Conservation (phyloP, 2,113 vertebrate species). For the Gambusia affinis region DNA sequence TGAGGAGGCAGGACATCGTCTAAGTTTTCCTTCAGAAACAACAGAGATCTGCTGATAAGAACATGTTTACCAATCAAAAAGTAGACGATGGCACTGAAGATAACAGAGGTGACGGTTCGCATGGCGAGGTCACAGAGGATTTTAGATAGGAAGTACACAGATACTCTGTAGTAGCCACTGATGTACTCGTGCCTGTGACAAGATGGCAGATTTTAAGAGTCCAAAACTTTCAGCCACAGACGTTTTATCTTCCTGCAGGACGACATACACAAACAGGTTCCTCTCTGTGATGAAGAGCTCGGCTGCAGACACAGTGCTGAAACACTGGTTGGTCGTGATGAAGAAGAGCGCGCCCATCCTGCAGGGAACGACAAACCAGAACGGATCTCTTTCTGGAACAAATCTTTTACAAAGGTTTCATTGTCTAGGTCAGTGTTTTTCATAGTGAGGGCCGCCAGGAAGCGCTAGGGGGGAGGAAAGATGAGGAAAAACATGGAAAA, state of each 20-base stretch:
- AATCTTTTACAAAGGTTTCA: no score
- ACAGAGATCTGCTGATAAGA: not conserved
- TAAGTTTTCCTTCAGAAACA: not conserved
- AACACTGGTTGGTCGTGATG: constrained; percentile 92
- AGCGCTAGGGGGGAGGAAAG: no score
- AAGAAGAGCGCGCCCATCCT: constrained; percentile 93
- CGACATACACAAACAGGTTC: constrained; percentile 90
- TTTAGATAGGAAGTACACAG: constrained; percentile 91
- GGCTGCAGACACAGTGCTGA: constrained; percentile 87
- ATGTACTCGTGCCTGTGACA: constrained; percentile 92
- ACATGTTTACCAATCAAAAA: constrained; percentile 88
- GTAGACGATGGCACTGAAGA: constrained; percentile 87
- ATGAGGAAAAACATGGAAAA: no score
- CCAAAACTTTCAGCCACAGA: not conserved
- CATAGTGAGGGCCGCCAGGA: no score
- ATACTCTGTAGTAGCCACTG: constrained; percentile 94
- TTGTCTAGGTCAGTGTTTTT: no score
- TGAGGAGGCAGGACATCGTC: constrained; percentile 49
- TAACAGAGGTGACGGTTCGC: constrained; percentile 83
- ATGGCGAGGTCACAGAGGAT: constrained; percentile 86
- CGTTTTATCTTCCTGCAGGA: not conserved
- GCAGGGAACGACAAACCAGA: constrained; percentile 16
- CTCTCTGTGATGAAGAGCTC: constrained; percentile 92
- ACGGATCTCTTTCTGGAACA: not conserved
- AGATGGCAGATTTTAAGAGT: constrained; percentile 21